phyloP scores from a whole-genome alignment of 2,113 vertebrate genomes.

The Pipa parva region DNA sequence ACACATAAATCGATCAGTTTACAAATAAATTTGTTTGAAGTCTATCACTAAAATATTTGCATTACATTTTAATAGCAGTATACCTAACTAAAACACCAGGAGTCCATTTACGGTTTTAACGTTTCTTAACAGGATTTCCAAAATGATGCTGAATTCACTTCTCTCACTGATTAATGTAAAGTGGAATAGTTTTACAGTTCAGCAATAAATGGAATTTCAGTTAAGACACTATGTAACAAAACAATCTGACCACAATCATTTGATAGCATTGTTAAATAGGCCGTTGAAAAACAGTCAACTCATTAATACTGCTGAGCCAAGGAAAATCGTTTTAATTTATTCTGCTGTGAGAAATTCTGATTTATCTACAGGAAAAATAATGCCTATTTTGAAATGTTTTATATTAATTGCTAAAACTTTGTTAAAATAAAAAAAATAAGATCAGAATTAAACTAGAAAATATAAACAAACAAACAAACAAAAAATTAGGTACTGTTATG shows the following conservation, averaged over 20 bases:
- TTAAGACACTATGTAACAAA: background rate
- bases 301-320: too few species aligned
- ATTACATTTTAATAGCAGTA: background rate
- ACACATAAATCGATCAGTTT: background rate
- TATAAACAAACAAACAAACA: too few species aligned
- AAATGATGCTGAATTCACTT: background rate
- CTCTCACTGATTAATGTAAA: background rate
- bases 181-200: background rate
- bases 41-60: background rate
- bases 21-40: slow-evolving; percentile 12
- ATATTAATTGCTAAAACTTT: too few species aligned
- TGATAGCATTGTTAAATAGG: background rate
- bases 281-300: too few species aligned
- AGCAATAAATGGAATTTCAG: background rate
- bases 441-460: too few species aligned
- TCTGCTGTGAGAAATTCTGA: too few species aligned
- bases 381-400: too few species aligned
- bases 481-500: too few species aligned
- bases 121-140: background rate
- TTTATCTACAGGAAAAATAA: too few species aligned
- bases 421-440: too few species aligned
- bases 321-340: too few species aligned
- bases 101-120: background rate
- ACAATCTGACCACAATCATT: slow-evolving; percentile 3
- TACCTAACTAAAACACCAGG: background rate